These are phyloP conservation scores for Disparrhopalites patrizii DNA, from an alignment of 2,888 invertebrate species.

Conservation along the genomic window DNA sequence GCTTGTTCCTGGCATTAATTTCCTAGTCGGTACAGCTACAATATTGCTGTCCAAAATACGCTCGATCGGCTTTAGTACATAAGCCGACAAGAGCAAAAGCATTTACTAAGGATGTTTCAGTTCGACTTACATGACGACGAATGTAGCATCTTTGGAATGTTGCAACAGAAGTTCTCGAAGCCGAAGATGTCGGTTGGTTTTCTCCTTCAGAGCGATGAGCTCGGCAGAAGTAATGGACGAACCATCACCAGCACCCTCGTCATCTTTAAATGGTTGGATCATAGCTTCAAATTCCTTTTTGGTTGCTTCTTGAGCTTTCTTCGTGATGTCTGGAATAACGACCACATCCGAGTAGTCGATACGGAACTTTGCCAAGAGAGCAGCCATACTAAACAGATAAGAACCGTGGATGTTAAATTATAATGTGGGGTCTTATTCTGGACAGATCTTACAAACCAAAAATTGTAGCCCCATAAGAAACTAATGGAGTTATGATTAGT, in stretches of 20 bases:
- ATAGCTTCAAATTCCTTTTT: constrained; percentile 69
- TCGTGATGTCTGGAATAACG: constrained; percentile 86
- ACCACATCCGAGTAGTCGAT: constrained; percentile 88
- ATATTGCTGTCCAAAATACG: too few relatives aligned
- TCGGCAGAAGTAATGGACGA: constrained; percentile 65
- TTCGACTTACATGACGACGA: constrained; percentile 79
- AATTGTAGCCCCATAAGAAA: not conserved
- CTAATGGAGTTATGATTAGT: not conserved
- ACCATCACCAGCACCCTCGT: constrained; percentile 39
- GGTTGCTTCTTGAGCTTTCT: constrained; percentile 72
- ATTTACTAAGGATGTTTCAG: too few relatives aligned
- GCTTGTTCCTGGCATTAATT: too few relatives aligned
- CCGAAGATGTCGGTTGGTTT: constrained; percentile 84
- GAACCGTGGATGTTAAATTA: not conserved
- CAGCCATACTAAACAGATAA: constrained; percentile 74
- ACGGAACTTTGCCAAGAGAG: constrained; percentile 88
- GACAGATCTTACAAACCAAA: too few relatives aligned
- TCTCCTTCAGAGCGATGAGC: constrained; percentile 73
- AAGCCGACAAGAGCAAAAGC: too few relatives aligned
- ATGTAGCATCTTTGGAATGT: constrained; percentile 74
- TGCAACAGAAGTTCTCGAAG: constrained; percentile 77
- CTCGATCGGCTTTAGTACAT: too few relatives aligned
- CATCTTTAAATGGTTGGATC: constrained; percentile 62
- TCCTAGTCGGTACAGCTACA: too few relatives aligned
- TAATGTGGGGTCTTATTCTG: not conserved